These are phyloP conservation scores for Neolamprologus brichardi DNA, from an alignment of 2,113 vertebrate genomes.

Conservation along the genomic window DNA sequence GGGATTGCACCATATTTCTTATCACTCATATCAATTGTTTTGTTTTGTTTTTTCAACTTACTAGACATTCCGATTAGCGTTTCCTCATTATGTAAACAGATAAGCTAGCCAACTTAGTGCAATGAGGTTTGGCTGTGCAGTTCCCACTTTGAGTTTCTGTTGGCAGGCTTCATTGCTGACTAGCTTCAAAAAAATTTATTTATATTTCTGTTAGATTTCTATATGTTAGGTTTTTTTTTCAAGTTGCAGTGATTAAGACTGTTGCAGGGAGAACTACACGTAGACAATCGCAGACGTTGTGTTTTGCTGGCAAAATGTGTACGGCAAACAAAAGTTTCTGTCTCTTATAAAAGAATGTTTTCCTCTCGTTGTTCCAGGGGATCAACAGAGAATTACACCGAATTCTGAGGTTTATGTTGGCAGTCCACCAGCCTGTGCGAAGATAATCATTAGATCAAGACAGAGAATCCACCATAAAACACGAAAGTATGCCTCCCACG, in stretches of 20 bases:
- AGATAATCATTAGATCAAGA: slow-evolving; percentile 4
- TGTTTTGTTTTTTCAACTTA: not conserved
- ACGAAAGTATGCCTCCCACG: slow-evolving; percentile 1
- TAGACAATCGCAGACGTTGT: not conserved
- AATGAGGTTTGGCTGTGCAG: not conserved
- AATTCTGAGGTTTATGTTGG: slow-evolving; percentile 9
- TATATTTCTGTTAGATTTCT: not conserved
- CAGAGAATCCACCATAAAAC: not conserved
- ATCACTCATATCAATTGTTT: not conserved
- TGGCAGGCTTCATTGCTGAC: not conserved
- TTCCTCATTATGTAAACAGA: not conserved
- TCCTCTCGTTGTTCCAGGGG: not conserved
- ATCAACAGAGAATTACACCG: not conserved
- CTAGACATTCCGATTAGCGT: not conserved
- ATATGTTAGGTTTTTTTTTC: not conserved
- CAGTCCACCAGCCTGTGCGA: not conserved
- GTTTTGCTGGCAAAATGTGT: not conserved
- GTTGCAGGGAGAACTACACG: not conserved
- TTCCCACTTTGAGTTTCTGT: not conserved
- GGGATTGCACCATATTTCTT: not conserved
- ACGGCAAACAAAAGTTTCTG: not conserved
- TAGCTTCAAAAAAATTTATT: not conserved
- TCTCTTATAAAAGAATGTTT: not conserved
- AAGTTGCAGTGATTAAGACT: not conserved
- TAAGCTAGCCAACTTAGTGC: not conserved